These are phyloP conservation scores for Sylvilagus bachmani DNA, from an alignment of 2,113 vertebrate genomes.

Conservation along the genomic window DNA sequence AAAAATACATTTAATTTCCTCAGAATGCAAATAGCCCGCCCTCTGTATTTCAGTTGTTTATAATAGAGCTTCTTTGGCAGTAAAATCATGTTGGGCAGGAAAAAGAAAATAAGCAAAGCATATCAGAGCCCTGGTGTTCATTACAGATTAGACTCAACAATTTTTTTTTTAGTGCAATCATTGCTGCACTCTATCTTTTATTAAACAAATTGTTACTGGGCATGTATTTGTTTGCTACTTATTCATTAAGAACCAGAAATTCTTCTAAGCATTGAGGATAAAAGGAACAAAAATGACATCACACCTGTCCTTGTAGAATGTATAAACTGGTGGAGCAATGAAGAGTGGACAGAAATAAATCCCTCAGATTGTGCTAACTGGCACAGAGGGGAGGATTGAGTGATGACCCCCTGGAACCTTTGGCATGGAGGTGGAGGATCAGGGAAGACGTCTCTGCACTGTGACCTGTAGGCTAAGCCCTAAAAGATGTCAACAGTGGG, in stretches of 20 bases:
- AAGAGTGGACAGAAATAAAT: not conserved
- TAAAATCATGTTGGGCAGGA: not conserved
- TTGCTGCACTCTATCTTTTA: not conserved
- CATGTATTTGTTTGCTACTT: constrained; percentile 27
- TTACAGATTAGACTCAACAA: not conserved
- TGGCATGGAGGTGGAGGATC: accelerated
- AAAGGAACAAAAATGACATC: not conserved
- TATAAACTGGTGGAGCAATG: not conserved
- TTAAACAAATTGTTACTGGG: not conserved
- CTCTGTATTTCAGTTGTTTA: not conserved
- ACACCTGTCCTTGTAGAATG: not conserved
- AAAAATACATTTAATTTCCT: constrained; percentile 58
- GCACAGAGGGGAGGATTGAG: not conserved
- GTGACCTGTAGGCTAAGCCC: not conserved
- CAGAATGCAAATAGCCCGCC: constrained; percentile 12
- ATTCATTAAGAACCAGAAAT: constrained; percentile 9
- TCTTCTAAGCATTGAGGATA: not conserved
- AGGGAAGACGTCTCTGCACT: not conserved
- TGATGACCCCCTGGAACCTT: too few relatives aligned
- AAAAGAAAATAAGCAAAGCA: not conserved
- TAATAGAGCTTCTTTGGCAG: not conserved
- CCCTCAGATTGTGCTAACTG: not conserved
- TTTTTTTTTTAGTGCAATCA: not conserved
- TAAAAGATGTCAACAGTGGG: not conserved
- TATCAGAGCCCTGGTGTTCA: not conserved